Conservation (phyloP, 2,888 invertebrate species). For the Orchestes rusci region DNA sequence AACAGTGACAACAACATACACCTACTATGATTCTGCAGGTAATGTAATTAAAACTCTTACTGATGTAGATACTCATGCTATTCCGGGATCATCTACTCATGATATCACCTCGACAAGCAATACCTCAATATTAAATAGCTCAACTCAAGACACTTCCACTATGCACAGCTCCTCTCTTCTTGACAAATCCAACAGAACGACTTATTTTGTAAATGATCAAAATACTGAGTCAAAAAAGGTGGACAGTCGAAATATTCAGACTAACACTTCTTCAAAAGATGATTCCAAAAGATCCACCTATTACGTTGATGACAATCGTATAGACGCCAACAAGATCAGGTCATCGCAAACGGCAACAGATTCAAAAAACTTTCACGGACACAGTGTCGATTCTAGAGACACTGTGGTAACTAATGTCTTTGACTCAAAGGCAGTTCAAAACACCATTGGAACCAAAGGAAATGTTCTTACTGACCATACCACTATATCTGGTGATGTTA, state of each 20-base stretch:
- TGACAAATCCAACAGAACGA: slow-evolving; percentile 15
- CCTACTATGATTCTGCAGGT: slow-evolving; percentile 41
- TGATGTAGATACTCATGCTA: slow-evolving; percentile 32
- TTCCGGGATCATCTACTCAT: slow-evolving; percentile 20
- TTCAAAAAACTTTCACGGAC: slow-evolving; percentile 39
- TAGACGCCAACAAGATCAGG: slow-evolving; percentile 30
- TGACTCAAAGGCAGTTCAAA: slow-evolving; percentile 40
- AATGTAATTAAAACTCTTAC: slow-evolving; percentile 39
- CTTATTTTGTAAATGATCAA: slow-evolving; percentile 22
- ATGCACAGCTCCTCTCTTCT: not conserved
- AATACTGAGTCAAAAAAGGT: too few relatives aligned
- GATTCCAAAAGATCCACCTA: slow-evolving; percentile 18
- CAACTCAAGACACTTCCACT: not conserved
- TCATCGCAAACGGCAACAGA: slow-evolving; percentile 32
- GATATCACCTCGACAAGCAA: slow-evolving; percentile 1
- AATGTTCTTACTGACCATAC: slow-evolving; percentile 46
- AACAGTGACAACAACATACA: slow-evolving; percentile 37
- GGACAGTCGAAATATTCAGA: too few relatives aligned
- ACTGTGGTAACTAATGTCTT: slow-evolving; percentile 38
- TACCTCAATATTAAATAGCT: too few relatives aligned
- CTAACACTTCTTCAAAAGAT: too few relatives aligned
- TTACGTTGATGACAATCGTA: slow-evolving; percentile 25
- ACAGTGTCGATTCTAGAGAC: slow-evolving; percentile 34
- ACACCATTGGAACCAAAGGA: slow-evolving; percentile 41
- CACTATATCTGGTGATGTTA: slow-evolving; percentile 38